A percentile compares a stretch with the other conserved stretches of the same genome.
Conservation (phyloP, 1,140 invertebrate genomes). For the Helicoverpa zea region DNA sequence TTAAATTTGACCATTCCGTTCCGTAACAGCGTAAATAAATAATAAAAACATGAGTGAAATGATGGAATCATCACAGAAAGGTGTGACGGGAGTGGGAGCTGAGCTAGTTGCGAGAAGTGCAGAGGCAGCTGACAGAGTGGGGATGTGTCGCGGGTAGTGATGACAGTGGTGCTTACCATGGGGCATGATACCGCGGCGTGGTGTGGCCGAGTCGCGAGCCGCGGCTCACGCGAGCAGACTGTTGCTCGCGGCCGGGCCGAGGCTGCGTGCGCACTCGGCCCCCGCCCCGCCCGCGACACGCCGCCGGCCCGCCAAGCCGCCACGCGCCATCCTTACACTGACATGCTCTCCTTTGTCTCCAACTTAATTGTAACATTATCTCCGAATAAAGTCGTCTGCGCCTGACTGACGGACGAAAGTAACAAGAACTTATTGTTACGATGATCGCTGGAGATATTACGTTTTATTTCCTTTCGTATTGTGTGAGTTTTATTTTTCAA, state of each 20-base stretch:
- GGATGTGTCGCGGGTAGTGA: constrained; percentile 52
- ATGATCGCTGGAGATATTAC: constrained; percentile 28
- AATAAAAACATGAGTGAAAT: constrained; percentile 66
- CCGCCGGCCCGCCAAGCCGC: constrained; percentile 61
- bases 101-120: constrained; percentile 10
- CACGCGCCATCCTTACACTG: constrained; percentile 58
- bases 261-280: constrained; percentile 86
- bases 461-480: constrained; percentile 5
- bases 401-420: constrained; percentile 33
- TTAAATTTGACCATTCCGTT: constrained; percentile 51
- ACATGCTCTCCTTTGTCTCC: constrained; percentile 71
- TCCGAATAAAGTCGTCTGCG: constrained; percentile 53
- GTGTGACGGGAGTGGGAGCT: constrained; percentile 48
- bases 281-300: constrained; percentile 54
- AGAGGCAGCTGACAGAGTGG: background rate
- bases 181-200: constrained; percentile 72
- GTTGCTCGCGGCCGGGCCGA: constrained; percentile 87
- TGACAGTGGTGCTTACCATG: constrained; percentile 77
- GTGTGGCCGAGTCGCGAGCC: constrained; percentile 67
- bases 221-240: constrained; percentile 81
- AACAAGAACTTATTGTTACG: constrained; percentile 42
- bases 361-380: constrained; percentile 62
- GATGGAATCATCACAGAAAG: constrained; percentile 76
- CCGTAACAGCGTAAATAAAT: constrained; percentile 69
- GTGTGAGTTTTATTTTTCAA: background rate